Conservation (phyloP, 1,140 invertebrate species). For the Helicorthomorpha holstii region DNA sequence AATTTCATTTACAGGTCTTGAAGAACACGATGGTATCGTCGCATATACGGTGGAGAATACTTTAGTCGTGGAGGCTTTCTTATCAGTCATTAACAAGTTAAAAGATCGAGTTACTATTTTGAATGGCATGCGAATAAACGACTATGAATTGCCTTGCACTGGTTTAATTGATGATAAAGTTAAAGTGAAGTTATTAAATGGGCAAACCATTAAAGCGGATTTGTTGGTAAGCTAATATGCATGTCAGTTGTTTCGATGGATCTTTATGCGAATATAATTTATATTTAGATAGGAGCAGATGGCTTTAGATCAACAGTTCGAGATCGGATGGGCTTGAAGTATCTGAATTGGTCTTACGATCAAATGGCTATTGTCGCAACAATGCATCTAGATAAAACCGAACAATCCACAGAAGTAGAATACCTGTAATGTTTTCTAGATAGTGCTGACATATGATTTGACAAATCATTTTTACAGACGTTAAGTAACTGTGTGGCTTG, state of each 20-base stretch:
- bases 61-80: slow-evolving; percentile 49
- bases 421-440: too few relatives aligned
- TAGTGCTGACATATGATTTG: too few relatives aligned
- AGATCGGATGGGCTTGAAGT: slow-evolving; percentile 54
- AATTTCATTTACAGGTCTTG: slow-evolving; percentile 66
- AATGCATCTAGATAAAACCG: slow-evolving; percentile 30
- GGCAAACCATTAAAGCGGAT: slow-evolving; percentile 24
- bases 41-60: slow-evolving; percentile 93
- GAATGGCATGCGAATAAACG: neutral
- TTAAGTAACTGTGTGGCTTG: slow-evolving; percentile 70
- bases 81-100: slow-evolving; percentile 32
- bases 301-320: slow-evolving; percentile 74
- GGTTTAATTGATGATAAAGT: slow-evolving; percentile 14
- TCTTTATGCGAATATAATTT: slow-evolving; percentile 3
- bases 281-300: slow-evolving; percentile 64
- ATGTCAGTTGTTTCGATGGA: slow-evolving; percentile 25
- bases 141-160: neutral
- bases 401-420: too few relatives aligned
- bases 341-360: slow-evolving; percentile 64
- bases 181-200: slow-evolving; percentile 24
- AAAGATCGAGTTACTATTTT: slow-evolving; percentile 28
- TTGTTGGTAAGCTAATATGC: slow-evolving; percentile 26
- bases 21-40: slow-evolving; percentile 48
- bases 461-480: slow-evolving; percentile 25
- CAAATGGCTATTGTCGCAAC: slow-evolving; percentile 84